Evolutionary conservation across 2,888 invertebrate genomes (phyloP).

Genomic region (Trypoxylon attenuatum): DNA sequence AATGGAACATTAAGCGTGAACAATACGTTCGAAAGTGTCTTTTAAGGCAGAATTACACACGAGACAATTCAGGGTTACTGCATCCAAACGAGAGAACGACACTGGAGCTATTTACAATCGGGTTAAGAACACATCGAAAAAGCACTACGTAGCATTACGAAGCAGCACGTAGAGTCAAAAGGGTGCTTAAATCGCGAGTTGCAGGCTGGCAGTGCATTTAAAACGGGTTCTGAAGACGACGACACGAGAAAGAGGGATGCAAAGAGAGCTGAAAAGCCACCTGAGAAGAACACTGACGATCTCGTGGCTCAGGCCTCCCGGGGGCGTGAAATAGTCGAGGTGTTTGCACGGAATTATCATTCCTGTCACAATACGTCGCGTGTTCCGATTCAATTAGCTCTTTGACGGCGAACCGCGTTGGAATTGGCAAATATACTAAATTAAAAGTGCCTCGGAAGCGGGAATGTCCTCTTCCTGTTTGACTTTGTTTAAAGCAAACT

Average conservation of each 20-base stretch:
- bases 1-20: too few relatives aligned
- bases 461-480: neutral
- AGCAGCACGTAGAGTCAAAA: too few relatives aligned
- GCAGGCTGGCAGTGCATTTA: constrained; percentile 20
- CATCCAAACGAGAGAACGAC: too few relatives aligned
- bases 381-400: neutral
- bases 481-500: neutral
- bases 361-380: constrained; percentile 53
- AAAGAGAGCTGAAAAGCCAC: constrained; percentile 31
- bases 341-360: constrained; percentile 55
- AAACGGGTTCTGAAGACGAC: constrained; percentile 37
- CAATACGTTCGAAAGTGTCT: too few relatives aligned
- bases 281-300: constrained; percentile 31
- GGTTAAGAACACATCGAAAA: too few relatives aligned
- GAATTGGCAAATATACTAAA: neutral
- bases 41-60: too few relatives aligned
- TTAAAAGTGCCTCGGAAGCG: neutral
- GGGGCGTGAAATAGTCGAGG: constrained; percentile 55
- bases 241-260: constrained; percentile 42
- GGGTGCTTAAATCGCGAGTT: constrained; percentile 9
- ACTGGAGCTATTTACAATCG: too few relatives aligned
- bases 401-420: neutral
- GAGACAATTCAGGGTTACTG: too few relatives aligned
- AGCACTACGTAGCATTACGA: too few relatives aligned
- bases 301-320: constrained; percentile 57